Evolutionary conservation across 2,797 vertebrate species (phyloP).

Genomic region (Glossophaga mutica): DNA sequence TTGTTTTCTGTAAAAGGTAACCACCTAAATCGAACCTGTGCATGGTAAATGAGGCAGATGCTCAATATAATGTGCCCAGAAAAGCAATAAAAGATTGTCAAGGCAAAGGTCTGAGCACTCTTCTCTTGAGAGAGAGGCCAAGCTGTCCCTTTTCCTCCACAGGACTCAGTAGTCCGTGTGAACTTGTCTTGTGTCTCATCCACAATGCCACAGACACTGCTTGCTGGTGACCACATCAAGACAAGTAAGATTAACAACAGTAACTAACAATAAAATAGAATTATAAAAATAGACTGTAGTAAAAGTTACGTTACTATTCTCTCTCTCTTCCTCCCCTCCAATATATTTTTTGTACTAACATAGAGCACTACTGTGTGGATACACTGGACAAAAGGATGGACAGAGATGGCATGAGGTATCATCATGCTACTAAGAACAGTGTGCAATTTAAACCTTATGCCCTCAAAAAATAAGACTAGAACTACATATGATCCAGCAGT

Average conservation of each 20-base stretch:
- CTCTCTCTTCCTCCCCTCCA: background rate
- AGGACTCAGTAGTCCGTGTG: too few relatives aligned
- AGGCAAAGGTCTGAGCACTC: too few relatives aligned
- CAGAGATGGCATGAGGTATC: background rate
- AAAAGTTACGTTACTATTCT: background rate
- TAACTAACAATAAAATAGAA: background rate
- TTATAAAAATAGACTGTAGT: background rate
- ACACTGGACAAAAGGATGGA: background rate
- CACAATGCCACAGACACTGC: too few relatives aligned
- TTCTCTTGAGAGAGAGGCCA: too few relatives aligned
- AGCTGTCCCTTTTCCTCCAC: too few relatives aligned
- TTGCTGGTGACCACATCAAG: too few relatives aligned
- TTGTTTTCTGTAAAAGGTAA: too few relatives aligned
- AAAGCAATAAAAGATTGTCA: too few relatives aligned
- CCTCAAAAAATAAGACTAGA: background rate
- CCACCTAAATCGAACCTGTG: too few relatives aligned
- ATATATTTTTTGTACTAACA: background rate
- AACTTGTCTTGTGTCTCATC: too few relatives aligned
- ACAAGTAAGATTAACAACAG: background rate
- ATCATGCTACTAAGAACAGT: background rate
- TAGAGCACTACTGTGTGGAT: background rate
- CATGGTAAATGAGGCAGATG: too few relatives aligned
- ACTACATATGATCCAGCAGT: background rate
- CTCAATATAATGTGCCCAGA: too few relatives aligned
- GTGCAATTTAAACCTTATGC: background rate